phyloP scores from a whole-genome alignment of 92 coral and sea anemone genomes.

The Palythoa grandiflora region DNA sequence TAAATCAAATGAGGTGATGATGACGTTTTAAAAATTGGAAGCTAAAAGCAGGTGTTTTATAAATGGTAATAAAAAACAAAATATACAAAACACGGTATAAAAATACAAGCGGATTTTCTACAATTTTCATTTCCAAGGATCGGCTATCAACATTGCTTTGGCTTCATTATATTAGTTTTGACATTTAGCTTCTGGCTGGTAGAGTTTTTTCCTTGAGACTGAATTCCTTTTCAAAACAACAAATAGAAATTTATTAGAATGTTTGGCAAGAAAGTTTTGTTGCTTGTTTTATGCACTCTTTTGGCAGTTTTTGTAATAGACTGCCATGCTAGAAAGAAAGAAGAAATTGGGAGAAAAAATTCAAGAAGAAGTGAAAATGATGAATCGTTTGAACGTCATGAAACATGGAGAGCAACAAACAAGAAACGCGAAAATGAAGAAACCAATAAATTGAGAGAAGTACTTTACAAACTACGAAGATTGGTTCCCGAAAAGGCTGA shows the following conservation, averaged over 20 bases:
- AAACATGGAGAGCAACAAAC: background rate
- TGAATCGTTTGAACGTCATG: background rate
- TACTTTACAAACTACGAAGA: background rate
- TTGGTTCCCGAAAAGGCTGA: background rate
- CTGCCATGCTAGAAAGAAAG: background rate
- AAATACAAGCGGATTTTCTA: background rate
- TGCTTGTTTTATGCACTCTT: background rate
- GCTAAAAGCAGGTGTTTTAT: slow-evolving; percentile 18
- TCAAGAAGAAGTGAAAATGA: background rate
- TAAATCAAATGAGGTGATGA: background rate
- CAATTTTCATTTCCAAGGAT: background rate
- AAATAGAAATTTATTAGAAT: background rate
- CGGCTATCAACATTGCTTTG: too few species aligned
- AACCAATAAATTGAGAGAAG: background rate
- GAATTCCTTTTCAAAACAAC: background rate
- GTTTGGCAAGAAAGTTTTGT: background rate
- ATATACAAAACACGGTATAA: background rate
- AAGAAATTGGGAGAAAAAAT: background rate
- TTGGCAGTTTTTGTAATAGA: background rate
- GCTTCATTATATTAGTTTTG: too few species aligned
- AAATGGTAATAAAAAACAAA: background rate
- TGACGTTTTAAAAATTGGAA: background rate
- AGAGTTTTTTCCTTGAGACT: background rate
- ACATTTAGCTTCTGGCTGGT: background rate
- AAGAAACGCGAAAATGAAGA: background rate